Percentiles rank a stretch among this genome's conserved stretches.
Evolutionary conservation across 2,797 vertebrate genomes (phyloP).

Genomic region (Arnoldichthys spilopterus): DNA sequence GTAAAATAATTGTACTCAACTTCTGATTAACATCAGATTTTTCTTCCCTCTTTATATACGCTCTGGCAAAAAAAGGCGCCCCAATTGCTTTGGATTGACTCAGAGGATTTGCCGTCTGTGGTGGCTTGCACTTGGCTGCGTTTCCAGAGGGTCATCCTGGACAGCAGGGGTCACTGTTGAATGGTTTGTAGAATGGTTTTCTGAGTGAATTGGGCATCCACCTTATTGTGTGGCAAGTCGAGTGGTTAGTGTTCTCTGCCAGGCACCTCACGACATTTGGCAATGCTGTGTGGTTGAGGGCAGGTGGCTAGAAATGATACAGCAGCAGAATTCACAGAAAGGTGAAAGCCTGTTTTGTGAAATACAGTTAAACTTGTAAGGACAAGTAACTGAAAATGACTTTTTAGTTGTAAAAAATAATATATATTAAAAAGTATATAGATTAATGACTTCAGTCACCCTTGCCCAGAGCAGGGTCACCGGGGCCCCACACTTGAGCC

Average conservation of each 20-base stretch:
- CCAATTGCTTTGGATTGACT: not conserved
- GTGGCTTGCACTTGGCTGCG: not conserved
- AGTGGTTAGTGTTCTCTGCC: not conserved
- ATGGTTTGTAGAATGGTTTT: not conserved
- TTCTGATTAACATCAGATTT: not conserved
- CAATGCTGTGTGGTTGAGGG: not conserved
- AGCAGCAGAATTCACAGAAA: slow-evolving; percentile 3
- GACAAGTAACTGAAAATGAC: not conserved
- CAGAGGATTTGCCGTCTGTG: not conserved
- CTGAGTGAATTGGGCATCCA: not conserved
- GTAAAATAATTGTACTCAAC: not conserved
- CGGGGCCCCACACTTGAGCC: no score
- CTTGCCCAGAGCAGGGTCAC: no score
- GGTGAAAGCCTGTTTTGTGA: not conserved
- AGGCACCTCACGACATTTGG: not conserved
- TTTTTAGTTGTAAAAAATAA: not conserved
- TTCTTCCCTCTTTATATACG: not conserved
- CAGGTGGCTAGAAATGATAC: slow-evolving; percentile 9
- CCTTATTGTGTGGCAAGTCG: not conserved
- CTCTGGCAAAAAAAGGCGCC: not conserved
- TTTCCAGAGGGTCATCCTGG: slow-evolving; percentile 19
- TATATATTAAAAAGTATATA: not conserved
- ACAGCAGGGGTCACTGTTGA: slow-evolving; percentile 13
- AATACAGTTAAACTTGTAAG: not conserved
- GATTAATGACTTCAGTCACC: no score